Percentiles rank a stretch among this genome's conserved stretches.
These are phyloP conservation scores for Drosophila nannoptera DNA, from an alignment of 1,140 invertebrate genomes.

Conservation along the genomic window DNA sequence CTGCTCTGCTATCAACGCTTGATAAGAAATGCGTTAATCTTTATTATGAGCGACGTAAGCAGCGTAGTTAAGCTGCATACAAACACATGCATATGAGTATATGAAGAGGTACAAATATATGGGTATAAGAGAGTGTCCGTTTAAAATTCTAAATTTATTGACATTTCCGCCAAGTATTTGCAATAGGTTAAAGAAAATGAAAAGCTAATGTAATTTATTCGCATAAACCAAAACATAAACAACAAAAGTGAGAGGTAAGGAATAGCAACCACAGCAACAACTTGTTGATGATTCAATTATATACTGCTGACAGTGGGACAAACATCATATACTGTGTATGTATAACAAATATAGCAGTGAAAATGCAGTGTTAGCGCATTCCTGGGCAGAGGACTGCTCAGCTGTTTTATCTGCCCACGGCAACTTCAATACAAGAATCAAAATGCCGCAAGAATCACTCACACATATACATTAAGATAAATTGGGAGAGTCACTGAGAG, in stretches of 20 bases:
- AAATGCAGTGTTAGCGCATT: constrained; percentile 40
- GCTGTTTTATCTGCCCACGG: constrained; percentile 31
- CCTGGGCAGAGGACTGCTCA: constrained; percentile 33
- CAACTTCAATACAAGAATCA: constrained; percentile 14
- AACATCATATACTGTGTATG: constrained; percentile 7
- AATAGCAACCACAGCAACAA: constrained; percentile 41
- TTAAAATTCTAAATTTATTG: constrained; percentile 52
- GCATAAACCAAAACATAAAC: constrained; percentile 54
- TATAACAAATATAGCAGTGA: constrained; percentile 26
- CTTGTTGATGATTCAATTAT: constrained; percentile 66
- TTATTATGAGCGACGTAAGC: constrained; percentile 60
- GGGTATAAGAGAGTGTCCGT: constrained; percentile 13
- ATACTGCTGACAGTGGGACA: constrained; percentile 26
- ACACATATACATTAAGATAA: constrained; percentile 18
- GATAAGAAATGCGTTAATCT: constrained; percentile 77
- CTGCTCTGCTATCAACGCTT: constrained; percentile 64
- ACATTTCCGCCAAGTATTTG: constrained; percentile 62
- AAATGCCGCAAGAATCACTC: constrained; percentile 37
- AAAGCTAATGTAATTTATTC: constrained; percentile 64
- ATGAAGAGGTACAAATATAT: constrained; percentile 13
- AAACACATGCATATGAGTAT: constrained; percentile 12
- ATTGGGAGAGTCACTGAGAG: constrained; percentile 9
- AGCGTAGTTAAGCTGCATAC: constrained; percentile 53
- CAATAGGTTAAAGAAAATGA: constrained; percentile 39
- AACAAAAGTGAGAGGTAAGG: constrained; percentile 32